Base-by-base conservation (phyloP, 2,888 invertebrate genomes). In the Unio delphinus region DNA sequence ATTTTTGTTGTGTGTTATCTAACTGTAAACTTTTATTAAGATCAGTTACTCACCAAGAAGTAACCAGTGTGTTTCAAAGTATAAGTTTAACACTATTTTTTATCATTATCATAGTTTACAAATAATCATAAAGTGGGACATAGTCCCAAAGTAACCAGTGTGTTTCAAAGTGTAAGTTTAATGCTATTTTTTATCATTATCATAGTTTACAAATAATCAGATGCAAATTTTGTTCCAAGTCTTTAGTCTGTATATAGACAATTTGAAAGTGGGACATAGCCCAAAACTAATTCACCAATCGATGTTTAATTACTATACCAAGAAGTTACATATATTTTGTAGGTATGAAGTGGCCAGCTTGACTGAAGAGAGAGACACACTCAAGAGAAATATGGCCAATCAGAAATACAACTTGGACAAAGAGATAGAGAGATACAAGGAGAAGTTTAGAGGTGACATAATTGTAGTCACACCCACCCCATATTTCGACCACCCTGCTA, bases 391-490 rank as follows among this genome's bases (percentile, higher is more conserved):
- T 23, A 67, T 86, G 59, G 79, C 81, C 7, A 79, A 79, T n/a
- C 79, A 80, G 58, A 84, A 82, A 68, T 78, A 69, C 23, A 73
- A 78, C n/a, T 74, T 81, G 45, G 79, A 80, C 57, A 84, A 83
- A 64, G 83, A 86, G n/a, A 70, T 88, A 20, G 74, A 69, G 28
- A 82, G 81, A 69, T 70, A 87, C 28, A 81, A 81, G 58, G 72
- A 81, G 56, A 82, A 83, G 67, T 72, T 83, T 6, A 86, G 83
- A 85, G 81, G 88, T 88, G 70, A 63, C 70, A n/a, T 17, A 45
- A 45, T 45, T 45, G 11, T 4, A 45, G 11, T 45, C 2, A 45
- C 11, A 45, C 3, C 45, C 11, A 45, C 11, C 45, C 45, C 8
- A 2, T 45, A 11, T 45, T 45, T 11, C 11, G 11, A 45, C 45